phyloP scores from a whole-genome alignment of 1,140 invertebrate genomes.

The Rhyacophila brunnea region DNA sequence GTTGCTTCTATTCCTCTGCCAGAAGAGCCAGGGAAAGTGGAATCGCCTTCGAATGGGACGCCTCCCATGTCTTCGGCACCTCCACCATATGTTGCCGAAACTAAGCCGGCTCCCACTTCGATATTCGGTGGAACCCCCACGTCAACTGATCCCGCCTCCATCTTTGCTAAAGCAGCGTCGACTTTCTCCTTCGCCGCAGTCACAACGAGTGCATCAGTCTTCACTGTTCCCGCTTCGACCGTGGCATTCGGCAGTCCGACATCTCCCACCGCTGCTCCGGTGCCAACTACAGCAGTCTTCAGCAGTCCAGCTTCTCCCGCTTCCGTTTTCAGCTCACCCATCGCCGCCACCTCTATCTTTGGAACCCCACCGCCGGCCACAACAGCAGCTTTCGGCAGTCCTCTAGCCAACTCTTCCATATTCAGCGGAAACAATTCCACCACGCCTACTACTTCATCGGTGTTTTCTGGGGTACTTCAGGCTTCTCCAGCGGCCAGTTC shows the following conservation, averaged over 20 bases:
- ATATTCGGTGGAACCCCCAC: slow-evolving; percentile 11
- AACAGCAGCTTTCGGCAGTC: neutral
- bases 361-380: slow-evolving; percentile 4
- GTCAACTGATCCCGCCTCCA: too few relatives aligned
- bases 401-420: neutral
- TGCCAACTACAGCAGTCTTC: slow-evolving; percentile 1
- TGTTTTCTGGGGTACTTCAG: neutral
- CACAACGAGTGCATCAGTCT: neutral
- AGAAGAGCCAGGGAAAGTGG: neutral
- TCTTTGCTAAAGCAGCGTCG: neutral
- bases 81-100: slow-evolving; percentile 6
- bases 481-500: slow-evolving; percentile 4
- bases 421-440: slow-evolving; percentile 1
- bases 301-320: slow-evolving; percentile 4
- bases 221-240: neutral
- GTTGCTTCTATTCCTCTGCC: neutral
- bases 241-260: neutral
- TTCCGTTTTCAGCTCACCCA: slow-evolving; percentile 12
- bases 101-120: slow-evolving; percentile 4
- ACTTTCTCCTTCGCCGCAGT: neutral
- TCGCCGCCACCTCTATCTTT: neutral
- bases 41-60: neutral
- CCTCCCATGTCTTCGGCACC: slow-evolving; percentile 2
- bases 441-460: neutral
- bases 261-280: neutral